Evolutionary conservation across 2,113 vertebrate species (phyloP).

Genomic region (Bufo bufo): DNA sequence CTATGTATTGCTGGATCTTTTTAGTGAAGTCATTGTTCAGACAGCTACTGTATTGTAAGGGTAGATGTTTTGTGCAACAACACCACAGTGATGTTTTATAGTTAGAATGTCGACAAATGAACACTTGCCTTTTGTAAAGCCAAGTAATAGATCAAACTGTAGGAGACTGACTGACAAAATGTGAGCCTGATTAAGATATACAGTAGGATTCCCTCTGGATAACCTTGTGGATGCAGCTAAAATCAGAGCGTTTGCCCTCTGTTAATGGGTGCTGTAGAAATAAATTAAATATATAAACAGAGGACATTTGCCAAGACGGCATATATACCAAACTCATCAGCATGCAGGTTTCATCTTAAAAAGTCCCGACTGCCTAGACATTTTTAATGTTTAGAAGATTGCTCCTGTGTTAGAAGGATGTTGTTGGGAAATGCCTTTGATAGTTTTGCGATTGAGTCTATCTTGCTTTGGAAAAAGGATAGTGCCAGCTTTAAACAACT

Average conservation of each 20-base stretch:
- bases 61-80: not conserved
- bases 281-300: conserved; percentile 75
- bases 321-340: conserved; percentile 74
- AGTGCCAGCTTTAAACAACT: conserved; percentile 63
- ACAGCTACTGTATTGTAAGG: too few relatives aligned
- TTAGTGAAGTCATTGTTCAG: not conserved
- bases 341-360: conserved; percentile 70
- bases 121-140: conserved; percentile 9
- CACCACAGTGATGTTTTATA: not conserved
- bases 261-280: conserved; percentile 69
- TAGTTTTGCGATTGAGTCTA: conserved; percentile 71
- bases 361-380: conserved; percentile 61
- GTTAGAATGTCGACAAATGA: conserved; percentile 8
- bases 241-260: conserved; percentile 66
- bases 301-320: conserved; percentile 66
- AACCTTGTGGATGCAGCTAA: conserved; percentile 64
- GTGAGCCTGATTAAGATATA: conserved; percentile 45
- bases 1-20: not conserved
- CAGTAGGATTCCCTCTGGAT: conserved; percentile 53
- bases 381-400: conserved; percentile 68
- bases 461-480: conserved; percentile 67
- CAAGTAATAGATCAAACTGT: conserved; percentile 4
- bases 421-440: conserved; percentile 72
- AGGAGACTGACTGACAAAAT: conserved; percentile 5
- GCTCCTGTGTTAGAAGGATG: conserved; percentile 66